Evolutionary conservation across 2,888 invertebrate species (phyloP).

Genomic region (Lochmaea crataegi): DNA sequence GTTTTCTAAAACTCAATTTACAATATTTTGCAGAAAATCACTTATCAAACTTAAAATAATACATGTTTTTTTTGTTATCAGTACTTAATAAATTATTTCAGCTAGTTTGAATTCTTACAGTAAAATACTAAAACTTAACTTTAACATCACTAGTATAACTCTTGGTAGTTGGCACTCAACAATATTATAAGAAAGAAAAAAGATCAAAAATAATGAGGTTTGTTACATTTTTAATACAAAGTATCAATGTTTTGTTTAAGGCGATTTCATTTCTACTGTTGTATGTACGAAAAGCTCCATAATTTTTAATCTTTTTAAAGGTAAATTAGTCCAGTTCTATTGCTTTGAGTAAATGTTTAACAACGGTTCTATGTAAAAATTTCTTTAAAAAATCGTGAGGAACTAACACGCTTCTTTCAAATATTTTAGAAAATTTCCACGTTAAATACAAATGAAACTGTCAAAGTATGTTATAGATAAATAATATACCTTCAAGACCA

Average conservation of each 20-base stretch:
- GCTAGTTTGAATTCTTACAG: slow-evolving; percentile 11
- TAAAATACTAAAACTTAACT: slow-evolving; percentile 52
- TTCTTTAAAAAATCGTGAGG: slow-evolving; percentile 32
- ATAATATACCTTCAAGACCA: no score
- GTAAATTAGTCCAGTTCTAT: slow-evolving; percentile 58
- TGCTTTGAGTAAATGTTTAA: slow-evolving; percentile 37
- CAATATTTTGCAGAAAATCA: slow-evolving; percentile 33
- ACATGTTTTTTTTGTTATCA: slow-evolving; percentile 15
- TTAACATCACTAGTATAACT: slow-evolving; percentile 57
- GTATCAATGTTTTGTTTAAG: slow-evolving; percentile 17
- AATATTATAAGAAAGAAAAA: slow-evolving; percentile 46
- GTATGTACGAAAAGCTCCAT: slow-evolving; percentile 9
- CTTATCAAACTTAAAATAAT: slow-evolving; percentile 22
- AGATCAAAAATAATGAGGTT: slow-evolving; percentile 7
- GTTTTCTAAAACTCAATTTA: slow-evolving; percentile 40
- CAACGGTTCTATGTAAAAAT: slow-evolving; percentile 35
- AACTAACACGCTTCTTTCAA: slow-evolving; percentile 20
- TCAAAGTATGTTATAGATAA: background rate
- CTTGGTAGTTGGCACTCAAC: slow-evolving; percentile 65
- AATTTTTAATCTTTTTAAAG: slow-evolving; percentile 44
- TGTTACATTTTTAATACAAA: slow-evolving; percentile 15
- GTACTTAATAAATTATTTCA: slow-evolving; percentile 7
- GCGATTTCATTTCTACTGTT: slow-evolving; percentile 9
- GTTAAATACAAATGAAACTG: background rate
- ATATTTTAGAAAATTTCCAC: background rate